Evolutionary conservation across 2,113 vertebrate genomes (phyloP), one percentile per base, ranked within the genome.

Genomic region (Seriola dumerili): DNA sequence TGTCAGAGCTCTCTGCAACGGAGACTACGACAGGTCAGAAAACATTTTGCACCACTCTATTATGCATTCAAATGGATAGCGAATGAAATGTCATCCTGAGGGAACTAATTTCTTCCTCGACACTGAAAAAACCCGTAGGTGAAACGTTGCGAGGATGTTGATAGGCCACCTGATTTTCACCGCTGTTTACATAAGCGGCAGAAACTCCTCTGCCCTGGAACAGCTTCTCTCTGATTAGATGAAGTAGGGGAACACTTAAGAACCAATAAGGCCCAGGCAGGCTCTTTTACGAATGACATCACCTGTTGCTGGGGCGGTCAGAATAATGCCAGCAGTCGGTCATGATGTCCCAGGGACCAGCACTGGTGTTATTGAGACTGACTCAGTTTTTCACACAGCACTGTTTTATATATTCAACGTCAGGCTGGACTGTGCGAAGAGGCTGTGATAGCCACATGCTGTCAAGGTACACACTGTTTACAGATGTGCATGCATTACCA

Each of bases 11-110:
- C 95, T 99, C 85, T 99, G 98, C 95, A 99, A 99, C 0, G 98
- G 98, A 1, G 98, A 99, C 94, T 99, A 97, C 0, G 98, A 99
- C 96, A 97, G 98, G 98, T 98, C 66, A 91, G 88, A n/a, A 76
- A 68, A 61, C 17, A 14, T 16, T 59, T 29, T 23, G 7, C 48
- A 70, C 29, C 3, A 58, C n/a, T 67, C 32, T 29, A 1, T 68
- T 29, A 25, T 44, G 40, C 21, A 55, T 70, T 54, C 32, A 54
- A 48, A 57, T 40, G 1, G 6, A 69, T 23, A 36, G 23, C 4
- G 23, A 11, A 17, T 63, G 1, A 36, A 34, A 36, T 14, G 2
- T 72, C 3, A 44, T 40, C 4, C 16, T 65, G 25, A 58, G 32
- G 36, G 59, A 50, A 72, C 48, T 29, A 52, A 50, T 44, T 12